Percentiles rank a stretch among this genome's conserved stretches.
phyloP scores from a whole-genome alignment of 2,113 vertebrate species.

The Furnarius figulus region DNA sequence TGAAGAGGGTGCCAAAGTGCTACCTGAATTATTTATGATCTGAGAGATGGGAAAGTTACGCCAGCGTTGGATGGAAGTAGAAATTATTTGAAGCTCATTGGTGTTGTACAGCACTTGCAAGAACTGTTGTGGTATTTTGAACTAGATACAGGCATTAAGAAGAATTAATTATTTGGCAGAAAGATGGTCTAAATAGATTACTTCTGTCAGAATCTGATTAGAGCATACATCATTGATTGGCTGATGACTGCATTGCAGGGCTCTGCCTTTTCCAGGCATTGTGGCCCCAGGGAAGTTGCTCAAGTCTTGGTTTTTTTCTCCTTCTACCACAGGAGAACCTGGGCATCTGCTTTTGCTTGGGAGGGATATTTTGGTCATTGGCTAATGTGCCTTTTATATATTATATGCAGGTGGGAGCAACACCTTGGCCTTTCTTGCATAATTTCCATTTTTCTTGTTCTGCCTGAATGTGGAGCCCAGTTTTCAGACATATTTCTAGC shows the following conservation, averaged over 20 bases:
- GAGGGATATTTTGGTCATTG: background rate
- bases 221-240: background rate
- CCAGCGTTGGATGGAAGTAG: background rate
- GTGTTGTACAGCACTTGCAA: background rate
- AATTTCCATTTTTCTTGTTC: background rate
- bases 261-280: background rate
- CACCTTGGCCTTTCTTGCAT: background rate
- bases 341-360: background rate
- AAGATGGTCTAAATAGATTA: slow-evolving; percentile 18
- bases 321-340: background rate
- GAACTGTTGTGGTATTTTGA: background rate
- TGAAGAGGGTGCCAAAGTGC: background rate
- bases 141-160: background rate
- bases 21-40: slow-evolving; percentile 9
- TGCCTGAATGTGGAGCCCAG: background rate
- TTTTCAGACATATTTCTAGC: background rate
- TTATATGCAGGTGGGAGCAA: background rate
- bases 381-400: background rate
- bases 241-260: slow-evolving; percentile 43
- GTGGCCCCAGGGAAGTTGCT: background rate
- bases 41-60: background rate
- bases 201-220: slow-evolving; percentile 1
- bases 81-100: background rate
- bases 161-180: slow-evolving; percentile 48
- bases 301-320: background rate